A percentile compares a stretch with the other conserved stretches of the same genome.
These are phyloP conservation scores for Bradypodion pumilum DNA, from an alignment of 2,797 vertebrate species.

Conservation along the genomic window DNA sequence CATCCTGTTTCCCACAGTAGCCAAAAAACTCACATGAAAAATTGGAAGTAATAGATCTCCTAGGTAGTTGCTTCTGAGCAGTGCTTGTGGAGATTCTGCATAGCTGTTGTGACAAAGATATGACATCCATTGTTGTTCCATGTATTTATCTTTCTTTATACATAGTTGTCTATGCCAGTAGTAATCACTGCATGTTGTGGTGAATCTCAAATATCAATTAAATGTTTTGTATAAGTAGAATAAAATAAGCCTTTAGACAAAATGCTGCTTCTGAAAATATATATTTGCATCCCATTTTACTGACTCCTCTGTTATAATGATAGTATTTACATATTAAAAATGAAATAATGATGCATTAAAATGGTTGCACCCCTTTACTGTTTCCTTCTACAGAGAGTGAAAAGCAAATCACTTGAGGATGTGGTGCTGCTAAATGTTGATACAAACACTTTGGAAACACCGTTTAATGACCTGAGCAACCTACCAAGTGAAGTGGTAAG, in stretches of 20 bases:
- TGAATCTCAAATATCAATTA: slow-evolving; percentile 2
- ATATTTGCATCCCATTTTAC: slow-evolving; percentile 15
- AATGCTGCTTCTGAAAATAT: background rate
- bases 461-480: slow-evolving; percentile 91
- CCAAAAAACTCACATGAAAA: background rate
- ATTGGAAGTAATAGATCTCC: background rate
- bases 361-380: slow-evolving; percentile 36
- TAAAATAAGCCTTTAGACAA: background rate
- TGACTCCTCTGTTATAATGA: slow-evolving; percentile 23
- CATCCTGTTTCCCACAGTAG: background rate
- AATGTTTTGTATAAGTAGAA: background rate
- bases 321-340: slow-evolving; percentile 18
- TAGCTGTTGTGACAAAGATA: background rate
- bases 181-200: background rate
- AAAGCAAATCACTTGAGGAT: slow-evolving; percentile 91
- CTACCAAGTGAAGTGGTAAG: slow-evolving; percentile 97
- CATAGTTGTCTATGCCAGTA: too few relatives aligned
- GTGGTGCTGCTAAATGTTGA: slow-evolving; percentile 97
- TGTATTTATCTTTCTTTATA: too few relatives aligned
- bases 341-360: slow-evolving; percentile 31
- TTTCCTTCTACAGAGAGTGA: slow-evolving; percentile 83
- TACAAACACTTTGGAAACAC: slow-evolving; percentile 93
- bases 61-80: background rate
- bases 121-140: background rate
- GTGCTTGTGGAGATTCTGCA: background rate